These are phyloP conservation scores for Furcifer pardalis DNA, from an alignment of 2,797 vertebrate genomes.

Conservation along the genomic window DNA sequence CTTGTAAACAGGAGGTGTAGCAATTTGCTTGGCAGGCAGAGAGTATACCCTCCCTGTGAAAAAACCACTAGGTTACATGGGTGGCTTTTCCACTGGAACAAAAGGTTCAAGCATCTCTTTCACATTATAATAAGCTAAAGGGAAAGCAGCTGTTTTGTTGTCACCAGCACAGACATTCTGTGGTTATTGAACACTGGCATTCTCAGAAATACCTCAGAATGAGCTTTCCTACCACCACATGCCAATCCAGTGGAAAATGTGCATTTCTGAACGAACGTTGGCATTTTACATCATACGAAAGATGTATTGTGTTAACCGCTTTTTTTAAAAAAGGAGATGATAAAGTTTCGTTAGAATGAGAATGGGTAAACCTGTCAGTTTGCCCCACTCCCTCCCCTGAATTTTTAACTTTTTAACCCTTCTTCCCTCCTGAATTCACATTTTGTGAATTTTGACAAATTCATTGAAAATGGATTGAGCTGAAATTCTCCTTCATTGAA, in stretches of 20 bases:
- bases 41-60: slow-evolving; percentile 47
- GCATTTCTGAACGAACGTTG: not conserved
- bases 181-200: not conserved
- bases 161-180: not conserved
- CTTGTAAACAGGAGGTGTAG: slow-evolving; percentile 73
- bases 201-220: not conserved
- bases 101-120: not conserved
- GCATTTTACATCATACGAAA: not conserved
- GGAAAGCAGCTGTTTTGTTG: not conserved
- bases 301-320: not conserved
- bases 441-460: not conserved
- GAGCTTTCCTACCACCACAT: not conserved
- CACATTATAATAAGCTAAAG: slow-evolving; percentile 7
- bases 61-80: slow-evolving; percentile 23
- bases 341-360: not conserved
- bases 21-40: slow-evolving; percentile 62
- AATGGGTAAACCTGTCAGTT: not conserved
- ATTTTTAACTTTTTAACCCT: not conserved
- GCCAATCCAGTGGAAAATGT: not conserved
- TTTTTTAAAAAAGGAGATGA: too few species aligned
- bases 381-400: not conserved
- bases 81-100: slow-evolving; percentile 15
- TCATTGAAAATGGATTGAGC: too few species aligned
- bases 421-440: not conserved
- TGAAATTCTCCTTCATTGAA: not conserved